Evolutionary conservation across 2,113 vertebrate genomes (phyloP).

Genomic region (Trematocara variabile): DNA sequence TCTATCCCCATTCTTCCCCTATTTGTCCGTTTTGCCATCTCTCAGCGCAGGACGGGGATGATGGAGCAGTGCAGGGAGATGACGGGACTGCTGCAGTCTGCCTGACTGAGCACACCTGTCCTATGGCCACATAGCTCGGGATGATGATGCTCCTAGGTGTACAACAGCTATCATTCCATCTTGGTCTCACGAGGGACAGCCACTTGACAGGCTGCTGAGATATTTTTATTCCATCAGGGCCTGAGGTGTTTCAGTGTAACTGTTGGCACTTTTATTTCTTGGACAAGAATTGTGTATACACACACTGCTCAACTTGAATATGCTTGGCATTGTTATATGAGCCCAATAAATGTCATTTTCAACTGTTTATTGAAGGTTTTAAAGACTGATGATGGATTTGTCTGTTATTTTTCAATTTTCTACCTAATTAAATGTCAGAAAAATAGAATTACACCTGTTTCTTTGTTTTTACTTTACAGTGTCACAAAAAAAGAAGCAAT

Average conservation of each 20-base stretch:
- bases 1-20: slow-evolving; percentile 51
- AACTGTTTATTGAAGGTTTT: not conserved
- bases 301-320: not conserved
- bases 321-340: not conserved
- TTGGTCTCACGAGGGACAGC: slow-evolving; percentile 18
- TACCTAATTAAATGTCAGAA: not conserved
- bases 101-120: slow-evolving; percentile 49
- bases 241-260: slow-evolving; percentile 11
- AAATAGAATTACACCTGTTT: not conserved
- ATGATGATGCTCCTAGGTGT: slow-evolving; percentile 35
- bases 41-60: slow-evolving; percentile 26
- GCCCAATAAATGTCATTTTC: not conserved
- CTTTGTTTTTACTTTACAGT: not conserved
- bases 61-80: slow-evolving; percentile 38
- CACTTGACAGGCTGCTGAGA: slow-evolving; percentile 39
- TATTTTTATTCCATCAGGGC: slow-evolving; percentile 44
- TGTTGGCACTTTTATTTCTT: slow-evolving; percentile 7
- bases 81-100: slow-evolving; percentile 30
- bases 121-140: slow-evolving; percentile 26
- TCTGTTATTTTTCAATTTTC: not conserved
- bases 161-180: slow-evolving; percentile 26
- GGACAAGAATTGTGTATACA: slow-evolving; percentile 7
- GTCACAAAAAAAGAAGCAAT: fast-evolving
- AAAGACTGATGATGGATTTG: not conserved
- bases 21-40: slow-evolving; percentile 37